Percentiles rank a stretch among this genome's conserved stretches.
Conservation (phyloP, 2,888 invertebrate genomes). For the Eilema sororculum region DNA sequence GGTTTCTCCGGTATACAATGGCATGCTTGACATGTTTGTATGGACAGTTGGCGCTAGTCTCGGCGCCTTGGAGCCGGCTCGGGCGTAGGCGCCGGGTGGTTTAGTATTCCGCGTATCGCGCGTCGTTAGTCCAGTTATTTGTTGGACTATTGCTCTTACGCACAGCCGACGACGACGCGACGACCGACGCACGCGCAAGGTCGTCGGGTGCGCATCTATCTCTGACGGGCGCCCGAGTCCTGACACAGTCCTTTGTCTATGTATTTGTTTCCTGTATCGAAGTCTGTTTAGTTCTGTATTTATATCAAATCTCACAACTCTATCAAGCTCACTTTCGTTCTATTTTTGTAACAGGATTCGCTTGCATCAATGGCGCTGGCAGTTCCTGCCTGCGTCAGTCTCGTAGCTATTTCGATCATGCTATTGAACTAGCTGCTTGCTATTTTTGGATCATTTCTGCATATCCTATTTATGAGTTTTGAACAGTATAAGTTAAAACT, state of each 20-base stretch:
- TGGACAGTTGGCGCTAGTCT: conserved; percentile 52
- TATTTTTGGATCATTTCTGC: conserved; percentile 40
- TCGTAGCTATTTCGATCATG: conserved; percentile 66
- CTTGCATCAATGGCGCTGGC: conserved; percentile 71
- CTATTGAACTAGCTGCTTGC: conserved; percentile 51
- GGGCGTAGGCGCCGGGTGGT: conserved; percentile 67
- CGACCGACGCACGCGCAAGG: conserved; percentile 77
- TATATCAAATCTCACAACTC: conserved; percentile 53
- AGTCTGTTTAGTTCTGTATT: conserved; percentile 34
- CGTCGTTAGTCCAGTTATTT: conserved; percentile 36
- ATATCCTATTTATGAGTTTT: conserved; percentile 24
- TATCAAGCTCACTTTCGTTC: conserved; percentile 68
- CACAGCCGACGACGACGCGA: conserved; percentile 55
- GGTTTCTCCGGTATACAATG: conserved; percentile 67
- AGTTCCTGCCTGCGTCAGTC: conserved; percentile 73
- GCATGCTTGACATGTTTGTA: conserved; percentile 67
- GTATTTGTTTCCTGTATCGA: conserved; percentile 55
- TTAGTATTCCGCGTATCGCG: conserved; percentile 69
- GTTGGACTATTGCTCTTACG: conserved; percentile 62
- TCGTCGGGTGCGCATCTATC: conserved; percentile 80
- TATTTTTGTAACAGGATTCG: conserved; percentile 68
- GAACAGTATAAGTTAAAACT: conserved; percentile 32
- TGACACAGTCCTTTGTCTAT: conserved; percentile 60
- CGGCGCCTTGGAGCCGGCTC: conserved; percentile 61
- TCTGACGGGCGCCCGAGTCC: conserved; percentile 67